phyloP scores from a whole-genome alignment of 37 sponge, comb jelly and placozoan species.

The Theonella swinhoei region DNA sequence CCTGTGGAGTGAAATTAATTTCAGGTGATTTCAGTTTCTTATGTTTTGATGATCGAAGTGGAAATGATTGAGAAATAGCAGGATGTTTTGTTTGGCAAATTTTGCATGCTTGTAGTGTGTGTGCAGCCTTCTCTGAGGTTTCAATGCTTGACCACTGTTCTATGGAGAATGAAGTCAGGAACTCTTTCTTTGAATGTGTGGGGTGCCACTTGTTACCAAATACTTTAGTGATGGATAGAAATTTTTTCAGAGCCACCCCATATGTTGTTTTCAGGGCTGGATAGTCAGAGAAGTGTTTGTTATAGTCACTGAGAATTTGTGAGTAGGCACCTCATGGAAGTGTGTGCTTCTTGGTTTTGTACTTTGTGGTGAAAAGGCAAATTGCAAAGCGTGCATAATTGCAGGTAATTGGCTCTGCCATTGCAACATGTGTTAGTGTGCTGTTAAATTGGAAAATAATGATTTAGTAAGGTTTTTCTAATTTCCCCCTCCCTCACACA shows the following conservation, averaged over 20 bases:
- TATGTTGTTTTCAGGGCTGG: background rate
- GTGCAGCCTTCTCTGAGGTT: background rate
- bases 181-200: background rate
- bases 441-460: too few relatives aligned
- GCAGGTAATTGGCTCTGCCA: background rate
- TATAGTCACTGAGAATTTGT: background rate
- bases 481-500: too few relatives aligned
- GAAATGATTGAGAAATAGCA: background rate
- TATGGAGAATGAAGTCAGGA: background rate
- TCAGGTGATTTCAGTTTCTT: background rate
- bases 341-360: background rate
- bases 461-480: too few relatives aligned
- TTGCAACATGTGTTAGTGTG: too few relatives aligned
- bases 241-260: background rate
- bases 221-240: background rate
- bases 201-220: background rate
- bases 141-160: background rate
- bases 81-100: slow-evolving; percentile 1
- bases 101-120: background rate
- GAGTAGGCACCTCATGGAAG: background rate
- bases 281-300: background rate
- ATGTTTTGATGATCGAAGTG: background rate
- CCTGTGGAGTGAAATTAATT: background rate
- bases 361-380: background rate
- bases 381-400: background rate